Base-by-base conservation (phyloP, 2,113 vertebrate genomes). In the Pongo abelii region DNA sequence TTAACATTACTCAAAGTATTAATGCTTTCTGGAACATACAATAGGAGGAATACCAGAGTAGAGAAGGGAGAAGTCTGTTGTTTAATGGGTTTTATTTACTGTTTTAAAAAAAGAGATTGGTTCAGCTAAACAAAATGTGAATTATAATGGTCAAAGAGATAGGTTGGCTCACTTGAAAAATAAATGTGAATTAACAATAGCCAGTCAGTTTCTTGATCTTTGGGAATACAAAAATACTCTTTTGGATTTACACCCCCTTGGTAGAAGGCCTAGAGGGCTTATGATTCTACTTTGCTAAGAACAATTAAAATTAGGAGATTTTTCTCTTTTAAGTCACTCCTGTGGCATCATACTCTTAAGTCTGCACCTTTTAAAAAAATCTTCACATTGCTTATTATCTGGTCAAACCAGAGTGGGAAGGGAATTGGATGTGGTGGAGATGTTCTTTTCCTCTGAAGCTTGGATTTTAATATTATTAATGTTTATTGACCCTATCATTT, bases 21-120 rank as follows among this genome's bases (percentile, higher is more conserved):
- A 69, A 52, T 92, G 50, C 18, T 96, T 30, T 89, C 38, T 92
- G 10, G 18, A 72, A 74, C 40, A 48, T 80, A 92, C 12, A 75
- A 70, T 69, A 84, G 40, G 30, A 38, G 48, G 70, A 69, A 79
- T 93, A 57, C 48, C 25, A n/a, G 6, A 67, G 20, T 70, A 72
- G 46, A 90, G 38, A 48, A 79, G 3, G 35, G 38, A 64, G 35
- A 93, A 85, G 6, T 72, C 43, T 95, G 2, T 79, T 61, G 84
- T 78, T 96, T 64, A 95, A 90, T 95, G 74, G 30, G 5, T 78
- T 11, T 91, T 69, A 69, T 94, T 79, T 74, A 59, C 35, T 94
- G n/a, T 88, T 84, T 75, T 89, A 40, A 92, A n/a, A 89, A 64
- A 83, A 83, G 50, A 30, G 70, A 55, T 77, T 87, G 8, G 25